Evolutionary conservation across 1,140 invertebrate species (phyloP).

Genomic region (Neodiprion virginianus): DNA sequence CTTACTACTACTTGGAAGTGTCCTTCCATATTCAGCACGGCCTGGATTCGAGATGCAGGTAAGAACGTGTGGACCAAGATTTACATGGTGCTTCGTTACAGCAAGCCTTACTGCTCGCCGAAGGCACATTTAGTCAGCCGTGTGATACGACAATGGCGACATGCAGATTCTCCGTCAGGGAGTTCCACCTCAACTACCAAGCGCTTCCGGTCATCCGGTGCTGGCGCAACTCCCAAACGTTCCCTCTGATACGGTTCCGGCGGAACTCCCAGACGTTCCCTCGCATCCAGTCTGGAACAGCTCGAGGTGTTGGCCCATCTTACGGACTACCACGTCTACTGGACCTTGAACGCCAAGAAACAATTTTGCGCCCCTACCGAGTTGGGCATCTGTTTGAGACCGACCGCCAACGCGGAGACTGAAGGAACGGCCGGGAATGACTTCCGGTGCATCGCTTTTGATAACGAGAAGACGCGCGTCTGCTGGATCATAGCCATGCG

Average conservation of each 20-base stretch:
- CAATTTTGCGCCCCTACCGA: conserved; percentile 65
- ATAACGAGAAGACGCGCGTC: conserved; percentile 62
- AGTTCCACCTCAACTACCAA: no score
- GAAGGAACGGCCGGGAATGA: conserved; percentile 42
- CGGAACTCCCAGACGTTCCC: no score
- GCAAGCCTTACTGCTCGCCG: conserved; percentile 57
- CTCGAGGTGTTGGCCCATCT: conserved; percentile 56
- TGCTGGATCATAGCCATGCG: conserved; percentile 70
- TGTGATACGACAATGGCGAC: conserved; percentile 23
- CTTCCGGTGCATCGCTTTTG: conserved; percentile 22
- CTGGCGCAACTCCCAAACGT: no score
- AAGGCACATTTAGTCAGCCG: conserved; percentile 55
- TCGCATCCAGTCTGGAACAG: conserved; percentile 25
- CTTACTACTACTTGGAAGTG: conserved; percentile 42
- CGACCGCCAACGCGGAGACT: conserved; percentile 46
- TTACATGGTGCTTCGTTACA: conserved; percentile 57
- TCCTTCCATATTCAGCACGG: conserved; percentile 58
- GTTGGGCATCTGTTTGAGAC: conserved; percentile 65
- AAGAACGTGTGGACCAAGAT: conserved; percentile 59
- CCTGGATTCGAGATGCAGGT: conserved; percentile 55
- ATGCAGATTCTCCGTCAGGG: conserved; percentile 33
- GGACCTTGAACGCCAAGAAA: conserved; percentile 64
- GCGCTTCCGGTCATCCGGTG: no score
- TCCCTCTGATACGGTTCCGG: no score
- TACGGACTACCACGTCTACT: conserved; percentile 64